Conservation (phyloP, 2,797 vertebrate genomes). For the Coregonus suidteri region DNA sequence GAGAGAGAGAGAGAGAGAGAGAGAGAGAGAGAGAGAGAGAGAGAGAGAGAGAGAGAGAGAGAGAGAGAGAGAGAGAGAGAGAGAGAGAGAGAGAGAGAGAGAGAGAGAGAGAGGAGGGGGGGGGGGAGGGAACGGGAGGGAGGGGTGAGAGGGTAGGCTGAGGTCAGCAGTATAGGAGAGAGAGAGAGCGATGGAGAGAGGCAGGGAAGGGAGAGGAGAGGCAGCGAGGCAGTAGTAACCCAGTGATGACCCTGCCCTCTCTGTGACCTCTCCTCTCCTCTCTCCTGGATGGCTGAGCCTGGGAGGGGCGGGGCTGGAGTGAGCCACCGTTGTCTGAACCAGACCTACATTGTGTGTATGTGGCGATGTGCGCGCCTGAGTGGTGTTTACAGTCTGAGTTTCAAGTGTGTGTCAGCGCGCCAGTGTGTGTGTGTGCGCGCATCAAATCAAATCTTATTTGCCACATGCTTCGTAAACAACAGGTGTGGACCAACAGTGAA, state of each 20-base stretch:
- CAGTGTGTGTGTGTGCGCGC: constrained; percentile 6
- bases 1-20: constrained; percentile 11
- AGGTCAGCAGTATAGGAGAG: constrained; percentile 9
- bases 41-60: constrained; percentile 14
- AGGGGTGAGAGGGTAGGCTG: background rate
- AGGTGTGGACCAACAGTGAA: too few species aligned
- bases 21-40: background rate
- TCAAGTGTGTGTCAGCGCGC: constrained; percentile 9
- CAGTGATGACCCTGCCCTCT: constrained; percentile 49
- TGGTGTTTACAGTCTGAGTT: constrained; percentile 15
- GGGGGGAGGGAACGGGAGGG: constrained; percentile 13
- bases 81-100: constrained; percentile 1
- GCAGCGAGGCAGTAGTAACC: constrained; percentile 49
- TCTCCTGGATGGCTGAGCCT: constrained; percentile 32
- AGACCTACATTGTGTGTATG: constrained; percentile 46
- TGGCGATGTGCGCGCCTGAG: constrained; percentile 30
- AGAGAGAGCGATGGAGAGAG: background rate
- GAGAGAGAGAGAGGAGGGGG: constrained; percentile 26
- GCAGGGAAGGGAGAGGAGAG: background rate
- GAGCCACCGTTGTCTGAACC: constrained; percentile 48
- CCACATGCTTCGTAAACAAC: too few species aligned
- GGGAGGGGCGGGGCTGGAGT: constrained; percentile 36
- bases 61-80: background rate
- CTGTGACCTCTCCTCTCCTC: constrained; percentile 38
- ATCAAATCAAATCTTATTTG: too few species aligned